Percentiles rank a stretch among this genome's conserved stretches.
phyloP scores from a whole-genome alignment of 2,888 invertebrate species.

The Macaria notata region DNA sequence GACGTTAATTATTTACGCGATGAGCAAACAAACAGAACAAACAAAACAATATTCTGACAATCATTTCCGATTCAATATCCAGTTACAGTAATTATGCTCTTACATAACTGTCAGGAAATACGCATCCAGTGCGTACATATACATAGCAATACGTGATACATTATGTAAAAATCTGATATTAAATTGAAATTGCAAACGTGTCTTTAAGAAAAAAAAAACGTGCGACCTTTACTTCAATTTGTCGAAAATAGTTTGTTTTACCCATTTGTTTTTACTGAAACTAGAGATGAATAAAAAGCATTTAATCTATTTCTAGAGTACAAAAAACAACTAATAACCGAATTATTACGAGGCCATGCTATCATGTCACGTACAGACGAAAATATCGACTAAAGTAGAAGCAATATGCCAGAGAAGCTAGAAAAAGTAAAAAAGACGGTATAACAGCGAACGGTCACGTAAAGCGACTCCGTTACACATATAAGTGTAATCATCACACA shows the following conservation, averaged over 20 bases:
- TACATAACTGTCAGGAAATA: conserved; percentile 30
- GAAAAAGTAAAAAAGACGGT: conserved; percentile 36
- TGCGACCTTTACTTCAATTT: too few species aligned
- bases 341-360: too few species aligned
- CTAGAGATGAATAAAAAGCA: too few species aligned
- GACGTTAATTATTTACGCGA: conserved; percentile 1
- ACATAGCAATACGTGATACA: neutral
- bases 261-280: too few species aligned
- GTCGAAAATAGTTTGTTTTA: too few species aligned
- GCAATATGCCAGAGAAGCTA: too few species aligned
- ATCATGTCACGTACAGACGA: too few species aligned
- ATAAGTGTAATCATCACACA: conserved; percentile 63
- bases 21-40: conserved; percentile 5
- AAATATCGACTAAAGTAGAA: too few species aligned
- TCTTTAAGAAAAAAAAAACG: neutral
- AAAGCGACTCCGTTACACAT: conserved; percentile 69
- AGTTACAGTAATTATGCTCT: conserved; percentile 18
- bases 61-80: conserved; percentile 11
- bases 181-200: too few species aligned
- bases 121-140: conserved; percentile 13
- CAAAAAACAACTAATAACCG: too few species aligned
- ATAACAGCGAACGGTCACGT: conserved; percentile 49
- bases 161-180: too few species aligned
- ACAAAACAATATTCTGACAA: conserved; percentile 6
- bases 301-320: too few species aligned